These are phyloP conservation scores for Microtus montanus DNA, from an alignment of 2,113 vertebrate genomes.

Conservation along the genomic window DNA sequence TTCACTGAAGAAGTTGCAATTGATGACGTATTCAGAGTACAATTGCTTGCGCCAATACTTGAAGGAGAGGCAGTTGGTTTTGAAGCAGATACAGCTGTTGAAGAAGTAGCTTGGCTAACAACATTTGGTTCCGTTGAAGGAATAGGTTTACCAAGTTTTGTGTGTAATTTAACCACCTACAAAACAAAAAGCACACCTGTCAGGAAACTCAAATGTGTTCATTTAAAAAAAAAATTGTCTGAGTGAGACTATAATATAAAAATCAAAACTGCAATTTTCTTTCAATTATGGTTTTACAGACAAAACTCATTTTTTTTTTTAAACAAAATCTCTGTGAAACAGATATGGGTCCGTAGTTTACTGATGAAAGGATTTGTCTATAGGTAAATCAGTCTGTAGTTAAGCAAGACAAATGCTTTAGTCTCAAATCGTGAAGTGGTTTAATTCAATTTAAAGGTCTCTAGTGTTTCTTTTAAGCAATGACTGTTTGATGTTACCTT, in stretches of 20 bases:
- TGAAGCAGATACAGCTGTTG: slow-evolving; percentile 90
- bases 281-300: neutral
- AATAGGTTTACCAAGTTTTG: slow-evolving; percentile 99
- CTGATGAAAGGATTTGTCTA: slow-evolving; percentile 42
- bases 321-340: slow-evolving; percentile 11
- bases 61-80: slow-evolving; percentile 89
- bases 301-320: slow-evolving; percentile 35
- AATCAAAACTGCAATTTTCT: slow-evolving; percentile 37
- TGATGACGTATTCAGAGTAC: slow-evolving; percentile 86
- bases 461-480: slow-evolving; percentile 8
- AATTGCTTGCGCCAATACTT: slow-evolving; percentile 87
- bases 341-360: neutral
- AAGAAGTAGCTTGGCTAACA: slow-evolving; percentile 90
- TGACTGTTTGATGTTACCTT: slow-evolving; percentile 4
- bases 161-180: slow-evolving; percentile 98
- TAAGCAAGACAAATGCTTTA: slow-evolving; percentile 31
- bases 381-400: neutral
- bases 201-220: slow-evolving; percentile 37
- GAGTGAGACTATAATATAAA: slow-evolving; percentile 55
- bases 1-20: slow-evolving; percentile 86
- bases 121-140: slow-evolving; percentile 98
- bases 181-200: slow-evolving; percentile 73
- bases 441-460: slow-evolving; percentile 30
- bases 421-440: neutral
- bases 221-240: slow-evolving; percentile 13